A percentile compares a stretch with the other conserved stretches of the same genome.
Evolutionary conservation across 2,797 vertebrate genomes (phyloP).

Genomic region (Borostomias antarcticus): DNA sequence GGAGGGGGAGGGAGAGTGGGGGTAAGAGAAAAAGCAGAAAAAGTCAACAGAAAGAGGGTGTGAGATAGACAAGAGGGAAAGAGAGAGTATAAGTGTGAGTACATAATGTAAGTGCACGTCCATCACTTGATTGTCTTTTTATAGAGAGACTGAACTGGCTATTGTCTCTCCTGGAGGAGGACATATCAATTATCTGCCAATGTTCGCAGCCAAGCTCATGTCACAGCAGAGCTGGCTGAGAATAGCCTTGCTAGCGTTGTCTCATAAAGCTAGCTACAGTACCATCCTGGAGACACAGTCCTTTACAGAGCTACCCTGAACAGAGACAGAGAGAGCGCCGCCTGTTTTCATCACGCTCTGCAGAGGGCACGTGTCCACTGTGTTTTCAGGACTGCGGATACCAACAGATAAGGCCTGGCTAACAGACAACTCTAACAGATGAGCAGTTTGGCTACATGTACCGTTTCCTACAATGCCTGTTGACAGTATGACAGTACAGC

Average conservation of each 20-base stretch:
- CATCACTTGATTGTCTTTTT: neutral
- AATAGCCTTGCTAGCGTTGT: constrained; percentile 43
- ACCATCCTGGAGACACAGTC: constrained; percentile 26
- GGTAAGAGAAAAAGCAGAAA: neutral
- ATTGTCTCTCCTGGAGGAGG: constrained; percentile 40
- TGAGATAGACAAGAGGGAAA: neutral
- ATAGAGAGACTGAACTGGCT: neutral
- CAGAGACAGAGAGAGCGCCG: constrained; percentile 11
- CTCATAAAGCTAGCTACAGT: neutral
- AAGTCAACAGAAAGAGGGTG: neutral
- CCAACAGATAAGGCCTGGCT: constrained; percentile 43
- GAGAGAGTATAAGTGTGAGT: neutral
- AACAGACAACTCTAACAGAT: neutral
- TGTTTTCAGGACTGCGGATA: constrained; percentile 12
- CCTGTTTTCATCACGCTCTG: constrained; percentile 36
- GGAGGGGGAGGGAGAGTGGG: neutral
- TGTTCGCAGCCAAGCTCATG: constrained; percentile 38
- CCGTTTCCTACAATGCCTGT: constrained; percentile 35
- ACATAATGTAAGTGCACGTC: neutral
- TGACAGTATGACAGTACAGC: constrained; percentile 9
- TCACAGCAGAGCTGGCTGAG: constrained; percentile 46
- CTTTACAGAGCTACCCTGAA: constrained; percentile 35
- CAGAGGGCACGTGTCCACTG: constrained; percentile 8
- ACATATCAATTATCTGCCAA: constrained; percentile 39
- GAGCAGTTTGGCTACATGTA: constrained; percentile 40